These are phyloP conservation scores for Aphelocoma californica DNA, from an alignment of 2,797 vertebrate genomes.

Conservation along the genomic window DNA sequence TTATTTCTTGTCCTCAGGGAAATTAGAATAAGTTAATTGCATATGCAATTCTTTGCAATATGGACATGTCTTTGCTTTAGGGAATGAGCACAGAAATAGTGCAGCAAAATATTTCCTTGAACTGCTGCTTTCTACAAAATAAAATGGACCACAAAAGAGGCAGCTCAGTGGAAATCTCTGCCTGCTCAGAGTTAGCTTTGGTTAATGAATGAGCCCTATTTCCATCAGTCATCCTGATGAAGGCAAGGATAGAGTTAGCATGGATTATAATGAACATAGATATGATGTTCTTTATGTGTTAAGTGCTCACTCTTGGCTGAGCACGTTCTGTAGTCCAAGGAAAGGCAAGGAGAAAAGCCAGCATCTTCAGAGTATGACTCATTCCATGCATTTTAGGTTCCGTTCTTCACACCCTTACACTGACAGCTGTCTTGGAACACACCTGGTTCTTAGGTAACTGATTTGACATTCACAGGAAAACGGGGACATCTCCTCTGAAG, in stretches of 20 bases:
- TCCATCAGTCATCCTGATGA: background rate
- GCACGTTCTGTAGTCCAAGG: background rate
- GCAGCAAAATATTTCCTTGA: background rate
- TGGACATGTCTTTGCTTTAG: background rate
- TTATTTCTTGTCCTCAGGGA: background rate
- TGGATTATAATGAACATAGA: background rate
- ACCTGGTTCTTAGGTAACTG: background rate
- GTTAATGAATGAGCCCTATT: background rate
- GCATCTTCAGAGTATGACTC: background rate
- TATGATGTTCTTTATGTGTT: background rate
- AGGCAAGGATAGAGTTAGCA: background rate
- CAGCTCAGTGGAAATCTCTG: background rate
- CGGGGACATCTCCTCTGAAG: background rate
- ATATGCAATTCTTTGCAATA: background rate
- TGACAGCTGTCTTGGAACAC: background rate
- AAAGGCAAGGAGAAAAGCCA: background rate
- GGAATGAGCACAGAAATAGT: background rate
- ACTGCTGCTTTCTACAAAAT: background rate
- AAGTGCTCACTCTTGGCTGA: background rate
- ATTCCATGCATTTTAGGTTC: background rate
- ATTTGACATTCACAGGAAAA: background rate
- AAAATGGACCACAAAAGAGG: background rate
- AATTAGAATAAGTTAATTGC: background rate
- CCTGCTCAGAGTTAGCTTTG: background rate
- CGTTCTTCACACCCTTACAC: background rate